Conservation (phyloP, 1,140 invertebrate genomes). For the Battus philenor region DNA sequence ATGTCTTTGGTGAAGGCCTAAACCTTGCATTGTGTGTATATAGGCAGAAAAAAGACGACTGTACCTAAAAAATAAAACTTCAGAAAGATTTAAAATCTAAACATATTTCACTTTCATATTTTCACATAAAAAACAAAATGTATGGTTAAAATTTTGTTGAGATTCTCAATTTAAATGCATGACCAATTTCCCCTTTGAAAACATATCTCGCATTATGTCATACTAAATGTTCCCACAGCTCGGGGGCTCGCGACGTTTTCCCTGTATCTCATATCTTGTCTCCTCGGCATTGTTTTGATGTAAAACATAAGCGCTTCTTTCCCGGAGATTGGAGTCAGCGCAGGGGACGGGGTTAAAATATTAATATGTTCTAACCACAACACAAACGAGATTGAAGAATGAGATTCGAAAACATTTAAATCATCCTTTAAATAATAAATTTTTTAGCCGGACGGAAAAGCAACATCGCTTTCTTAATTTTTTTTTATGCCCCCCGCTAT, state of each 20-base stretch:
- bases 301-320: constrained; percentile 8
- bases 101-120: too few relatives aligned
- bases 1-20: too few relatives aligned
- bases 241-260: neutral
- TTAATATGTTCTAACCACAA: constrained; percentile 8
- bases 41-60: too few relatives aligned
- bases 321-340: neutral
- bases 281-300: neutral
- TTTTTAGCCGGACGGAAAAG: too few relatives aligned
- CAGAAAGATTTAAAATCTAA: too few relatives aligned
- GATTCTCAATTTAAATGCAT: constrained; percentile 1
- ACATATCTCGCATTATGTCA: neutral
- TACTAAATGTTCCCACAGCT: neutral
- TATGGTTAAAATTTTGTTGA: too few relatives aligned
- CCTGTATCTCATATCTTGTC: neutral
- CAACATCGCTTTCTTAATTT: too few relatives aligned
- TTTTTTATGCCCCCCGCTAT: too few relatives aligned
- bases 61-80: too few relatives aligned
- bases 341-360: neutral
- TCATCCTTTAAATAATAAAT: too few relatives aligned
- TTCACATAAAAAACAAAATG: too few relatives aligned
- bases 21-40: too few relatives aligned
- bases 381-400: neutral
- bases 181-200: neutral
- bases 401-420: constrained; percentile 8